Base-by-base conservation (phyloP, 2,888 invertebrate genomes). In the Julus scanicus region DNA sequence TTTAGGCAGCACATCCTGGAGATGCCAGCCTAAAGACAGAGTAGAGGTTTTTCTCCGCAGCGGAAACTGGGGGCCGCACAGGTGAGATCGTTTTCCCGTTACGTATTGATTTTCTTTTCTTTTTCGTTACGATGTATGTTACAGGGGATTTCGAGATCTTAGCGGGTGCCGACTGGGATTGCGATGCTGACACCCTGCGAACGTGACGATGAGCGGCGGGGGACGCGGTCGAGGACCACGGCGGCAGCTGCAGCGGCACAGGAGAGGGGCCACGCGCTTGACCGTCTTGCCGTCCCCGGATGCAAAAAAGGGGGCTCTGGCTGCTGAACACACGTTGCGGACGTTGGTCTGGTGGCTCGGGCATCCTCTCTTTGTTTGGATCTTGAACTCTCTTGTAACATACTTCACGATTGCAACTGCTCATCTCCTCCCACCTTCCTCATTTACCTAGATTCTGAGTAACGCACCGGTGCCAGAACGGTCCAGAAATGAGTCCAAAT, bases 1-100 rank as follows among this genome's bases (percentile, higher is more conserved):
- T 88, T 88, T 88, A 88, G 85, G 85, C 88, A 84, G 83, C 88
- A 88, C 88, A 49, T 88, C 37, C 44, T 88, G 88, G 88, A 88
- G 83, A 88, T 88, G 88, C 88, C 88, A 37, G 88, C 88, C 20
- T 88, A 88, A 85, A 57, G 83, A 37, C 20, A 13, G 20, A 20
- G 29, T n/a, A 17, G 88, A 40, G 84, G 88, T 20, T n/a, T 40
- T 44, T 83, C 40, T 20, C 39, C 71, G 87, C 29, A 39, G 53
- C 20, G 83, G 80, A 71, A 29, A 17, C 11, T 39, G 20, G 48
- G 37, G 83, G 83, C 80, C 39, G 80, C 39, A 86, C 86, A 83
- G 87, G 87, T 87, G 87, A 87, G 87, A 83, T 44, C n/a, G n/a
- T 83, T 44, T 44, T 87, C 44, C n/a, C 44, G 44, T 84, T 44